A percentile compares a stretch with the other conserved stretches of the same genome.
Evolutionary conservation across 2,113 vertebrate species (phyloP).

Genomic region (mouse (Mus musculus)): DNA sequence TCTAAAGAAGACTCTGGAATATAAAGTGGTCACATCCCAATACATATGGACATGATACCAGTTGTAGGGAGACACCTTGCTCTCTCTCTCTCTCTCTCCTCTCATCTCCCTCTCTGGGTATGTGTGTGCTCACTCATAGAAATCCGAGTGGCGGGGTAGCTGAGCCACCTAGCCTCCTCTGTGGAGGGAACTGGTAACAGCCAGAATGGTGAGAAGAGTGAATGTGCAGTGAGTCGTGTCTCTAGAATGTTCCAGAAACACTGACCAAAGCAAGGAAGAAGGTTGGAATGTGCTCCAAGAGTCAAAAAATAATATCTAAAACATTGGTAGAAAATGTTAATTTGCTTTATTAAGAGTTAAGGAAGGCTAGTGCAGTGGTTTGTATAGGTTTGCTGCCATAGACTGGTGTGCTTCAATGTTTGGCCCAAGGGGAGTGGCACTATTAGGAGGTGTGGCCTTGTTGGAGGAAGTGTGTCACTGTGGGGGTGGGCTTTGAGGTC

Average conservation of each 20-base stretch:
- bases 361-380: neutral
- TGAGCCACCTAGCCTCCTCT: neutral
- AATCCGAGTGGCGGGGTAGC: neutral
- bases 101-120: neutral
- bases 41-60: neutral
- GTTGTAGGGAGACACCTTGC: neutral
- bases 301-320: neutral
- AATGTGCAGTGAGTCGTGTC: neutral
- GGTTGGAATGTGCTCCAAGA: no score
- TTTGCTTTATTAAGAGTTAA: neutral
- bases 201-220: neutral
- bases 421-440: neutral
- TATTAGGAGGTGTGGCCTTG: neutral
- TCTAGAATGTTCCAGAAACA: neutral
- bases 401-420: neutral
- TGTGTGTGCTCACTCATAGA: neutral
- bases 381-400: neutral
- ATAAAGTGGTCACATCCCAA: neutral
- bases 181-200: fast-evolving
- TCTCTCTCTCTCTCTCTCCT: neutral
- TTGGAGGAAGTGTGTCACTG: neutral
- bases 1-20: neutral
- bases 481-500: neutral
- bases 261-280: neutral
- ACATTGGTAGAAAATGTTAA: neutral